phyloP scores from a whole-genome alignment of 2,113 vertebrate genomes.

The Myrmophylax atrothorax region DNA sequence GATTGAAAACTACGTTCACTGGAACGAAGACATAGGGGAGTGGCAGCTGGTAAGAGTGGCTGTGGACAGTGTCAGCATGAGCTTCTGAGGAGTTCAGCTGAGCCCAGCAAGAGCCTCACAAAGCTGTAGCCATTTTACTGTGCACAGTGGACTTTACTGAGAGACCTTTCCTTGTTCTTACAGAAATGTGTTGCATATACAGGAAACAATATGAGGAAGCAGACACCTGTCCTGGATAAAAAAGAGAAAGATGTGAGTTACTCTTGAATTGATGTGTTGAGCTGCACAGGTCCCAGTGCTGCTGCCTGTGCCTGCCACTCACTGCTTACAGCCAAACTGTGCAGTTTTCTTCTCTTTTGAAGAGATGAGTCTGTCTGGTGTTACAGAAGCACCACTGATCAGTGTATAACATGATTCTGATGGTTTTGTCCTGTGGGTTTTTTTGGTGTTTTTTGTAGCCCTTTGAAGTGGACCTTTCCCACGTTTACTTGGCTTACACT shows the following conservation, averaged over 20 bases:
- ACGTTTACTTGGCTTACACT: slow-evolving; percentile 95
- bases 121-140: not conserved
- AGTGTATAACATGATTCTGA: not conserved
- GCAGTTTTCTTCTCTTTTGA: not conserved
- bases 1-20: slow-evolving; percentile 98
- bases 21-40: slow-evolving; percentile 98
- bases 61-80: accelerated
- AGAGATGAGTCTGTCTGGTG: not conserved
- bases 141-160: not conserved
- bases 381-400: not conserved
- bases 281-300: not conserved
- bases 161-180: slow-evolving; percentile 12
- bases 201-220: slow-evolving; percentile 98
- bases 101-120: not conserved
- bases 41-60: slow-evolving; percentile 91
- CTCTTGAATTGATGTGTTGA: not conserved
- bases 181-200: slow-evolving; percentile 99
- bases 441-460: slow-evolving; percentile 76
- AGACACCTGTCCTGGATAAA: slow-evolving; percentile 92
- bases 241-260: slow-evolving; percentile 96
- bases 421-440: not conserved
- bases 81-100: not conserved
- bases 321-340: not conserved
- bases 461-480: slow-evolving; percentile 96
- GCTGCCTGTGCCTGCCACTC: not conserved